Base-by-base conservation (phyloP, 92 coral and sea anemone genomes). In the Virgularia gustaviana region DNA sequence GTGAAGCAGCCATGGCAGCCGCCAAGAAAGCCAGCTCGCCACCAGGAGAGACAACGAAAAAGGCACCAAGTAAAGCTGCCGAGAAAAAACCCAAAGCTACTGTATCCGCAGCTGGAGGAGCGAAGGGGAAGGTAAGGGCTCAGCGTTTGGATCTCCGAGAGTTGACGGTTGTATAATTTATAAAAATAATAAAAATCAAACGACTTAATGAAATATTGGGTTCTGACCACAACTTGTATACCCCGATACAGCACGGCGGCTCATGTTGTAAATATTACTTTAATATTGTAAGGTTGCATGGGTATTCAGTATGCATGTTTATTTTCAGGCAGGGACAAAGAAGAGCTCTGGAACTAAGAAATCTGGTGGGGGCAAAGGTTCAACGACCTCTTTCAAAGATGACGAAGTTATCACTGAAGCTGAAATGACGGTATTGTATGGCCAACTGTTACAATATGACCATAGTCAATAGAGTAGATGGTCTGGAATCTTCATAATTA, bases 381-480 rank as follows among this genome's bases (percentile, higher is more conserved):
- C 85, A 57, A 54, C 52, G 1, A 49, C 79, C 4, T 80, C 77
- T 2, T 70, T 84, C 32, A 85, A 78, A 19, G 87, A 86, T 45
- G 85, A 79, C n/a, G 87, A 82, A 24, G 99, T 89, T 68, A 89
- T 87, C 6, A 84, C 83, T 30, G 99, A 94, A 49, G 87, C 89
- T 18, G 99, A 94, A 73, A 84, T 94, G 96, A 76, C 94, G 49
- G 99, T 94, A 85, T n/a, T n/a, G n/a, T n/a, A n/a, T n/a, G n/a
- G n/a, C n/a, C n/a, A n/a, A n/a, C n/a, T n/a, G n/a, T n/a, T n/a
- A n/a, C n/a, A n/a, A n/a, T n/a, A n/a, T n/a, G n/a, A n/a, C n/a
- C n/a, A n/a, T n/a, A n/a, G n/a, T n/a, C n/a, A n/a, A n/a, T n/a
- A n/a, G n/a, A n/a, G n/a, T n/a, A n/a, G n/a, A n/a, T n/a, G n/a